Percentiles rank a stretch among this genome's conserved stretches.
These are phyloP conservation scores for Cheilosia pagana DNA, from an alignment of 2,888 invertebrate genomes.

Conservation along the genomic window DNA sequence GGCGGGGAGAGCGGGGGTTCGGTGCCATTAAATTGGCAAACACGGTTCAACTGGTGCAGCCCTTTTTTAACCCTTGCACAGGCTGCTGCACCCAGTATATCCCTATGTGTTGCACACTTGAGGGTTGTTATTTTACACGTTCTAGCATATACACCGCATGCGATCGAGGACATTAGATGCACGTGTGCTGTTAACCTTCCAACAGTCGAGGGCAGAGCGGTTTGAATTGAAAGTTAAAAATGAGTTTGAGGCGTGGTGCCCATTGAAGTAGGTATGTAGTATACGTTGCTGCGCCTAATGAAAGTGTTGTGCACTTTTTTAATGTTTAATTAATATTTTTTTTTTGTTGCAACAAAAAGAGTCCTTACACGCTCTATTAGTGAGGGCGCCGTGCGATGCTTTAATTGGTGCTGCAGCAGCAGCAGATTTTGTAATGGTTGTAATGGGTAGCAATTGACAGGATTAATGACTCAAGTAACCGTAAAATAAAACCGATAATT, in stretches of 20 bases:
- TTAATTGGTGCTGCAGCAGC: slow-evolving; percentile 52
- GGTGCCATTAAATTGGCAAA: slow-evolving; percentile 71
- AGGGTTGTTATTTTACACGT: slow-evolving; percentile 66
- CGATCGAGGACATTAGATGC: slow-evolving; percentile 70
- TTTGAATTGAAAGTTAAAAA: slow-evolving; percentile 19
- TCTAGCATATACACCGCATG: not conserved
- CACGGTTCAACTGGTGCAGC: slow-evolving; percentile 72
- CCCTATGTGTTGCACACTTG: slow-evolving; percentile 39
- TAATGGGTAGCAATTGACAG: slow-evolving; percentile 28
- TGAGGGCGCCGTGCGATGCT: slow-evolving; percentile 45
- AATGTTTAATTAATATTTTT: slow-evolving; percentile 62
- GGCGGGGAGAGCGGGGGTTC: not conserved
- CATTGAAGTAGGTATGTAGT: slow-evolving; percentile 14
- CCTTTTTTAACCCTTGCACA: slow-evolving; percentile 60
- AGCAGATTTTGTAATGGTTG: slow-evolving; percentile 28
- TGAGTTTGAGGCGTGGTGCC: not conserved
- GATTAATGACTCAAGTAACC: slow-evolving; percentile 50
- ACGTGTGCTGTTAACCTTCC: slow-evolving; percentile 54
- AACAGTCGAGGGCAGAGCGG: slow-evolving; percentile 38
- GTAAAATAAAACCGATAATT: slow-evolving; percentile 61
- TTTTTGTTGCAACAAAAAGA: not conserved
- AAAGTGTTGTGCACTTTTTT: slow-evolving; percentile 64
- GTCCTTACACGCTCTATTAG: slow-evolving; percentile 39
- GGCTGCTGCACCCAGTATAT: slow-evolving; percentile 19
- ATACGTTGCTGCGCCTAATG: slow-evolving; percentile 50